phyloP scores from a whole-genome alignment of 2,797 vertebrate genomes.

The Spatula clypeata region DNA sequence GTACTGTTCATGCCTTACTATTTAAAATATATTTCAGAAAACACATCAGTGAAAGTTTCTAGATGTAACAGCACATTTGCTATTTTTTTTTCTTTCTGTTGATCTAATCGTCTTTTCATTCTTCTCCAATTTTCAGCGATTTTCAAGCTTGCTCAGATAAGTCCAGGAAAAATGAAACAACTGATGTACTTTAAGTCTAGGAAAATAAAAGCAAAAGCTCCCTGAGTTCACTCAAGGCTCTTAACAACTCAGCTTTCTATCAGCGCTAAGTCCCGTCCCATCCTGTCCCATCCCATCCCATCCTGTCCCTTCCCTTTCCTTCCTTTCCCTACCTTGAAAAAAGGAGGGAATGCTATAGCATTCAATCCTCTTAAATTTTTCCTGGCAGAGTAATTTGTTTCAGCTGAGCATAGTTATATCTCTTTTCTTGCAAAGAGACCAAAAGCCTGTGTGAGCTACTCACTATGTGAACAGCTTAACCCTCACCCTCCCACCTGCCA shows the following conservation, averaged over 20 bases:
- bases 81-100: neutral
- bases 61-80: neutral
- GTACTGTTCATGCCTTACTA: neutral
- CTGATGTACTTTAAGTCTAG: neutral
- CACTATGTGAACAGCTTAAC: neutral
- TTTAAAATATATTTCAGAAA: constrained; percentile 14
- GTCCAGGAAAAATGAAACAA: constrained; percentile 1
- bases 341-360: neutral
- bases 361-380: neutral
- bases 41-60: neutral
- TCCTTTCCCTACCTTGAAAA: neutral
- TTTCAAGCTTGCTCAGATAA: neutral
- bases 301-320: no score
- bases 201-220: constrained; percentile 13
- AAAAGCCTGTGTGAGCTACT: neutral
- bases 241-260: constrained; percentile 11
- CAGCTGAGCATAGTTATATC: neutral
- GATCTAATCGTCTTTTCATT: neutral
- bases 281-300: no score
- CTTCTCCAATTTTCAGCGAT: neutral
- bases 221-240: neutral
- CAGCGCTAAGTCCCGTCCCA: neutral
- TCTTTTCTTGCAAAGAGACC: constrained; percentile 17
- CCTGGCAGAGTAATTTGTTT: constrained; percentile 29
- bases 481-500: neutral